phyloP scores from a whole-genome alignment of 2,797 vertebrate genomes.

The Streptopelia turtur region DNA sequence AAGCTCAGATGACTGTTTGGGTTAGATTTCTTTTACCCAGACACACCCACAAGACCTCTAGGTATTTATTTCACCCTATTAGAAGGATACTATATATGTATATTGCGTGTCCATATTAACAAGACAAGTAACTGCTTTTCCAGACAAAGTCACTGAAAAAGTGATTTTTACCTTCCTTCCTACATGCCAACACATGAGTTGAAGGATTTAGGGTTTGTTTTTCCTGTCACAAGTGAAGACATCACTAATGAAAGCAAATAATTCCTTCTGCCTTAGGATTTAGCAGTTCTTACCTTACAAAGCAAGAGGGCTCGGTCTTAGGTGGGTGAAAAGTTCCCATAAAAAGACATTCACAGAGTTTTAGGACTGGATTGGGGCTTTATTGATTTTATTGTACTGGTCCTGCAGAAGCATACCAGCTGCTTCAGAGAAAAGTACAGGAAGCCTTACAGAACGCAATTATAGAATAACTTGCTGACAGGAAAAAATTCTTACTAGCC shows the following conservation, averaged over 20 bases:
- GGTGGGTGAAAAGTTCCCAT: not conserved
- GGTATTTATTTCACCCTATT: not conserved
- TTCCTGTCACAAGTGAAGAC: not conserved
- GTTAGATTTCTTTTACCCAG: not conserved
- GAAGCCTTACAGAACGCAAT: slow-evolving; percentile 49
- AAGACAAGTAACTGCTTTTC: not conserved
- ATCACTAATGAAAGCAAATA: not conserved
- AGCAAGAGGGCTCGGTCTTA: not conserved
- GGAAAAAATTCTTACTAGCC: slow-evolving; percentile 38
- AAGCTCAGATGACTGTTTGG: not conserved
- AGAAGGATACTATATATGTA: not conserved
- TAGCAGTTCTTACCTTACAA: not conserved
- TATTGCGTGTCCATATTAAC: not conserved
- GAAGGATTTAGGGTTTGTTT: not conserved
- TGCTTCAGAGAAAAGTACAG: slow-evolving; percentile 29
- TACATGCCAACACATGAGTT: not conserved
- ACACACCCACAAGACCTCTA: not conserved
- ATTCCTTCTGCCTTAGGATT: not conserved
- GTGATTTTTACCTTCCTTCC: not conserved
- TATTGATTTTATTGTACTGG: not conserved
- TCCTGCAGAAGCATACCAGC: slow-evolving; percentile 29
- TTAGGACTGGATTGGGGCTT: not conserved
- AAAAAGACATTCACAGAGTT: not conserved
- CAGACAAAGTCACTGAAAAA: not conserved
- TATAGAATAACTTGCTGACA: slow-evolving; percentile 62